phyloP scores from a whole-genome alignment of 2,113 vertebrate species.

The Alethe castanea region DNA sequence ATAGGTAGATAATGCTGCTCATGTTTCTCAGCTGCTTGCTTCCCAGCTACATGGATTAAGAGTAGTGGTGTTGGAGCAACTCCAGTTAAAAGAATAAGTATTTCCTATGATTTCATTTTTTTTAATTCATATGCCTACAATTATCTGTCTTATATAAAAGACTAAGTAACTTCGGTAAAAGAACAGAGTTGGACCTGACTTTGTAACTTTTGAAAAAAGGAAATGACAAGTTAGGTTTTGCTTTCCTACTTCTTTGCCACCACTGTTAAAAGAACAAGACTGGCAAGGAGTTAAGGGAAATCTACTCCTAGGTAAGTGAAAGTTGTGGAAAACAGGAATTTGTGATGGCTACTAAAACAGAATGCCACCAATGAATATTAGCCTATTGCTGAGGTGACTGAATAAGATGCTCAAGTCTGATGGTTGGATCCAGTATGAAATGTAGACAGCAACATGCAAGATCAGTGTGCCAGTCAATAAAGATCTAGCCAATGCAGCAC shows the following conservation, averaged over 20 bases:
- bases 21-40: not conserved
- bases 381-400: not conserved
- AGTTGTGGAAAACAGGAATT: not conserved
- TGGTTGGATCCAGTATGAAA: not conserved
- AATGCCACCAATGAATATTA: not conserved
- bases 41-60: not conserved
- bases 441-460: accelerated
- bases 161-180: not conserved
- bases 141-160: not conserved
- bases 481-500: not conserved
- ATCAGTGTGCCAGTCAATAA: not conserved
- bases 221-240: not conserved
- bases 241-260: not conserved
- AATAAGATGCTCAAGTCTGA: not conserved
- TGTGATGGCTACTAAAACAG: not conserved
- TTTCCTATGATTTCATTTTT: not conserved
- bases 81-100: not conserved
- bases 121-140: not conserved
- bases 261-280: not conserved
- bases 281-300: not conserved
- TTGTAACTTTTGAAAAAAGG: not conserved
- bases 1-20: not conserved
- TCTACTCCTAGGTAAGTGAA: not conserved
- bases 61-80: not conserved
- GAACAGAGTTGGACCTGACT: not conserved